Evolutionary conservation across 2,113 vertebrate species (phyloP), one percentile per base, ranked within the genome.

Genomic region (Pomatostomus ruficeps): DNA sequence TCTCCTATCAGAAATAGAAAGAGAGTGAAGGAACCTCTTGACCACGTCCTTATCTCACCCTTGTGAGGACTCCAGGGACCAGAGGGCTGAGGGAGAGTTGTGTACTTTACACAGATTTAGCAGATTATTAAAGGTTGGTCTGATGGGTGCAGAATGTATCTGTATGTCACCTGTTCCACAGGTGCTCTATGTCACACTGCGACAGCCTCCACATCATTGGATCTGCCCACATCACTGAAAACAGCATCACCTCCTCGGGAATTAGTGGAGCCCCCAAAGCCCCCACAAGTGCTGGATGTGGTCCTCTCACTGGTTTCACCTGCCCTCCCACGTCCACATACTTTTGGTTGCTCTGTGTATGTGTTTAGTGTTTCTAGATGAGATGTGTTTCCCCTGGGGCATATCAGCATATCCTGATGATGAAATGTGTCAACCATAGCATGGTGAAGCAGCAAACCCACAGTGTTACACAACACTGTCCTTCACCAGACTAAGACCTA

Each of bases 1-100:
- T 75, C 65, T 86, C 57, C 33, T 74, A 75, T 68, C 88, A 85
- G 86, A 96, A 94, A 88, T 28, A 94, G 61, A 88, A 52, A 85
- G 35, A 74, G 22, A 57, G 49, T 43, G 87, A 91, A 91, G 46
- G 54, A 95, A 90, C n/a, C 16, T 91, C 66, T 80, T 91, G 51
- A 67, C 85, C 35, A 43, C 49, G 65, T 80, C 76, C 62, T 82
- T 72, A 59, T 36, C 49, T 92, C 40, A 79, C 52, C 63, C 68
- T 63, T 63, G 52, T n/a, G 51, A 84, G 51, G 82, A 55, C 63
- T 61, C 31, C 18, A 35, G 58, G 38, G 25, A 73, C 45, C 11
- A 10, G 35, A 72, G 35, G 31, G 20, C 0, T 74, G 43, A 43
- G 38, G 26, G 22, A 79, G 17, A 63, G n/a, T 5, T 66, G n/a